Evolutionary conservation across 2,888 invertebrate species (phyloP), one percentile per base, ranked within the genome.

Genomic region (Carabus problematicus): DNA sequence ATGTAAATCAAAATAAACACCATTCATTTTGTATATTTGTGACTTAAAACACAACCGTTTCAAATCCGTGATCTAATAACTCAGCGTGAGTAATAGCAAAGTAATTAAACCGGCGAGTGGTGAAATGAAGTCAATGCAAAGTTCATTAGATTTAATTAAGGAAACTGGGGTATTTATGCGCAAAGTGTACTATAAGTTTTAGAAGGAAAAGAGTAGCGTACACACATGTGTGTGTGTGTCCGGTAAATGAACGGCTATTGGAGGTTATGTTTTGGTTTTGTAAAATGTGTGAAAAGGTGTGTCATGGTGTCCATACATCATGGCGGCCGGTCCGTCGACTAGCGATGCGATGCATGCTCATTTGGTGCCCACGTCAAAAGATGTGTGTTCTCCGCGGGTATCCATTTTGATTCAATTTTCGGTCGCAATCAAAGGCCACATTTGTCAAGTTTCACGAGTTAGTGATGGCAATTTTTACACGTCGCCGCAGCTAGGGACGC

Each of bases 351-450:
- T 52, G n/a, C 52, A 52, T 16, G 52, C 52, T 52, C 19, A 18
- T 52, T 14, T 52, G 29, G 29, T 29, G 29, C 29, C 29, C 29
- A 29, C 29, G 29, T 29, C 29, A 29, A 29, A 16, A 11, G 52
- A 9, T 40, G 40, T 55, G 54, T 55, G 55, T 18, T 56, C 67
- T 60, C 67, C 42, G 54, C 67, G 60, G 67, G 67, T 68, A 68
- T 60, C 67, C 67, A 68, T 68, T 67, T 68, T 68, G 67, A 68
- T 68, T 68, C 67, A 68, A 68, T 68, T 68, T 68, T 68, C 67
- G 67, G 67, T 52, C 67, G 67, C 61, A 68, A 68, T 68, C 67
- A 68, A 68, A 68, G 60, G 60, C 54, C 60, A 60, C 67, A 68
- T 68, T 68, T 68, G 67, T 68, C 67, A 68, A 68, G 67, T 68